Evolutionary conservation across 2,797 vertebrate species (phyloP).

Genomic region (Hapalemur alaotrensis): DNA sequence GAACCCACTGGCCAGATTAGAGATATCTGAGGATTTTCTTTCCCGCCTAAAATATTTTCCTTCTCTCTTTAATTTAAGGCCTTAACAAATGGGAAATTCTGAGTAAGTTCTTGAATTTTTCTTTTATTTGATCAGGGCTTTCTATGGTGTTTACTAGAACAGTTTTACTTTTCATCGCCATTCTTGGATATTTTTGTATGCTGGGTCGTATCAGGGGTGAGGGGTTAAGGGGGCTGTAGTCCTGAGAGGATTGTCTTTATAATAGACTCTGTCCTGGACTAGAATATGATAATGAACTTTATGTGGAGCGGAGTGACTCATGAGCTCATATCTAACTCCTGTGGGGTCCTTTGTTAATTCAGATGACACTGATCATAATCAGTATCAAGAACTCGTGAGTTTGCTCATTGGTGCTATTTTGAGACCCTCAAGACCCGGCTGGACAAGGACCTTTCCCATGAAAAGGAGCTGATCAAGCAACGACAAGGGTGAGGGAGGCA

Average conservation of each 20-base stretch:
- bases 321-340: not conserved
- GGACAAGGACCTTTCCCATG: not conserved
- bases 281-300: not conserved
- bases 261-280: not conserved
- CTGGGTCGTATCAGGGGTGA: not conserved
- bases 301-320: not conserved
- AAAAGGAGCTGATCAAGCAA: not conserved
- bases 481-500: no score
- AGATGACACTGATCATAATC: not conserved
- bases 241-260: not conserved
- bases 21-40: not conserved
- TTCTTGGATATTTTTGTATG: not conserved
- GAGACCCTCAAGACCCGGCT: not conserved
- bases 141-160: not conserved
- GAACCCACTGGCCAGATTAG: not conserved
- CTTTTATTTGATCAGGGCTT: not conserved
- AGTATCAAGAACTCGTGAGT: not conserved
- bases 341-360: not conserved
- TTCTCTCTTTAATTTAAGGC: conserved; percentile 9
- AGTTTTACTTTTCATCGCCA: not conserved
- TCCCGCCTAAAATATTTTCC: not conserved
- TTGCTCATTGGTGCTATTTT: not conserved
- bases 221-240: not conserved
- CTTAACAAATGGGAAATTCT: conserved; percentile 23
- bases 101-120: conserved; percentile 17